phyloP scores from a whole-genome alignment of 1,140 invertebrate genomes.

The Phthorimaea operculella region DNA sequence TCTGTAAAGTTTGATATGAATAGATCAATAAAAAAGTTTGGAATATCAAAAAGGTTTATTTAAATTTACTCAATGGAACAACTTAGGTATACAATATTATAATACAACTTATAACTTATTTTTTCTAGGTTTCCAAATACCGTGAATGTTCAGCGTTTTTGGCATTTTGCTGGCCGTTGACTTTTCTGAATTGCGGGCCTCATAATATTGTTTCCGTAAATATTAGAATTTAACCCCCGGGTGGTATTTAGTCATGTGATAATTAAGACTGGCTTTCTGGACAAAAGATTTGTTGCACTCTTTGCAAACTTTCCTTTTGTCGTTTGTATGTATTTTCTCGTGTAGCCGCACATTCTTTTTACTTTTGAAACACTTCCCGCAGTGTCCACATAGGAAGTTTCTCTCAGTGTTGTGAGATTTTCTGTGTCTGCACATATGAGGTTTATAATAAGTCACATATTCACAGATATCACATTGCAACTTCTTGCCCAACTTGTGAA shows the following conservation, averaged over 20 bases:
- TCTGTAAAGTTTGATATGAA: no score
- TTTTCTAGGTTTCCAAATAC: no score
- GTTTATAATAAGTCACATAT: slow-evolving; percentile 46
- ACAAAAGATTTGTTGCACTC: slow-evolving; percentile 83
- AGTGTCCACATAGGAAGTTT: slow-evolving; percentile 49
- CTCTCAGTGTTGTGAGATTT: slow-evolving; percentile 51
- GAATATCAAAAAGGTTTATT: no score
- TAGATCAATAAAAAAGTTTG: no score
- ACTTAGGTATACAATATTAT: no score
- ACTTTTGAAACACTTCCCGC: slow-evolving; percentile 51
- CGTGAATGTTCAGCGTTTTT: no score
- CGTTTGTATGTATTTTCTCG: slow-evolving; percentile 79
- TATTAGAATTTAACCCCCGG: slow-evolving; percentile 46
- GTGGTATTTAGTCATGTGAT: slow-evolving; percentile 56
- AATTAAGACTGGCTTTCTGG: slow-evolving; percentile 68
- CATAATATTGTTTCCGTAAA: no score
- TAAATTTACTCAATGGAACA: no score
- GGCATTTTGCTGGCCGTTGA: no score
- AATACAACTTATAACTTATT: no score
- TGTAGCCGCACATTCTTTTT: slow-evolving; percentile 72
- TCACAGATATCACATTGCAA: slow-evolving; percentile 47
- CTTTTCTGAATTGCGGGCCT: no score
- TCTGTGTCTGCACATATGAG: slow-evolving; percentile 48
- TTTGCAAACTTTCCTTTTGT: slow-evolving; percentile 80
- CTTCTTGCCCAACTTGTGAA: slow-evolving; percentile 49